phyloP scores from a whole-genome alignment of 2,888 invertebrate species.

The Hirtodrosophila duncani region DNA sequence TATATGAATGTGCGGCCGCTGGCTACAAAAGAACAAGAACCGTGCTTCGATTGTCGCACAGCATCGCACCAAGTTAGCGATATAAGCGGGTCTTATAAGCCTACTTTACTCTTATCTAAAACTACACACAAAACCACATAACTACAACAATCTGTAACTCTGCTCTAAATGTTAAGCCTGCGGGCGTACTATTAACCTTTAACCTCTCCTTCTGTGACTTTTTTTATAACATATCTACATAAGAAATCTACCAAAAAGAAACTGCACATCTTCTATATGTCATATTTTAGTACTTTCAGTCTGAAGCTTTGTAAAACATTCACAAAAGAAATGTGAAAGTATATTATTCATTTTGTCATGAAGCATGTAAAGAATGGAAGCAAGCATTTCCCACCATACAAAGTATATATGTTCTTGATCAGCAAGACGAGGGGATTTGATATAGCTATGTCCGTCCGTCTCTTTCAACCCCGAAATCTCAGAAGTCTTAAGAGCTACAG shows the following conservation, averaged over 20 bases:
- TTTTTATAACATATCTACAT: constrained; percentile 30
- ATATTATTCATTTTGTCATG: too few species aligned
- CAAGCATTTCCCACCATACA: too few species aligned
- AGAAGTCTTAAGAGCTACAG: too few species aligned
- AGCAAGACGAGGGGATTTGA: too few species aligned
- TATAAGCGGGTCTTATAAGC: constrained; percentile 78
- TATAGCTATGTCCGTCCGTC: too few species aligned
- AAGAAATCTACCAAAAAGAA: too few species aligned
- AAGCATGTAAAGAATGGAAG: too few species aligned
- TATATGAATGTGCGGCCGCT: too few species aligned
- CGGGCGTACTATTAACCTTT: constrained; percentile 27
- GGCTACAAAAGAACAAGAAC: constrained; percentile 5
- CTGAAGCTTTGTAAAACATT: too few species aligned
- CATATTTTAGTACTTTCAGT: constrained; percentile 21
- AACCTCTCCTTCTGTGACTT: constrained; percentile 5
- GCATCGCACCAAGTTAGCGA: constrained; percentile 66
- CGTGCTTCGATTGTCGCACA: constrained; percentile 23
- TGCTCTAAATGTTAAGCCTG: constrained; percentile 21
- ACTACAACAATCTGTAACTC: constrained; percentile 14
- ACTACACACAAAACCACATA: not conserved
- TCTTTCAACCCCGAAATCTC: too few species aligned
- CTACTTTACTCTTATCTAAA: constrained; percentile 42
- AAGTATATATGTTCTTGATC: too few species aligned
- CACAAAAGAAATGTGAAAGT: too few species aligned
- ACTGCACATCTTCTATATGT: not conserved